Evolutionary conservation across 2,888 invertebrate genomes (phyloP).

Genomic region (Ormyrus labotus): DNA sequence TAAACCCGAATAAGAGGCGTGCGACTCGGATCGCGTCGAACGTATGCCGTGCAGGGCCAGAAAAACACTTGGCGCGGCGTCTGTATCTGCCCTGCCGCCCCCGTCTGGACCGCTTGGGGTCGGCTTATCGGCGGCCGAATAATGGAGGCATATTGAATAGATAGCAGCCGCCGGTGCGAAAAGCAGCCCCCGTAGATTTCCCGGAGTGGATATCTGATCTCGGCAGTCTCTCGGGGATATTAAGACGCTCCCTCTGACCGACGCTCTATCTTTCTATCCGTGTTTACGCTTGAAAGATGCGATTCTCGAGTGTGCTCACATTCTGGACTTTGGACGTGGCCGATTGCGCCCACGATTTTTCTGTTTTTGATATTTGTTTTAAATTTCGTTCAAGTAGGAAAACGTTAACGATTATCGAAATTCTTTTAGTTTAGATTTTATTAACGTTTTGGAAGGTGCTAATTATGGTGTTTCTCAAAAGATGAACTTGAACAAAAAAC

Average conservation of each 20-base stretch:
- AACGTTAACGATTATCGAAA: no score
- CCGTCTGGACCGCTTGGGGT: neutral
- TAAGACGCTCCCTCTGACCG: constrained; percentile 34
- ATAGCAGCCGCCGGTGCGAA: constrained; percentile 19
- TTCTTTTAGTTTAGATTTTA: no score
- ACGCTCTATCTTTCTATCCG: neutral
- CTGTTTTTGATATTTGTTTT: no score
- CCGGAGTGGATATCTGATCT: constrained; percentile 37
- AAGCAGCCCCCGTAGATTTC: constrained; percentile 29
- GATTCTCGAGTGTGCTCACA: no score
- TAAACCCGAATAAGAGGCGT: constrained; percentile 10
- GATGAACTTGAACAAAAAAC: no score
- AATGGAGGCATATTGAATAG: constrained; percentile 55
- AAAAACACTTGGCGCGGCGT: neutral
- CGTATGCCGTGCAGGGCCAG: neutral
- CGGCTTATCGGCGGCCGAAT: constrained; percentile 45
- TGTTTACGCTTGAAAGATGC: neutral
- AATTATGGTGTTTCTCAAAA: no score
- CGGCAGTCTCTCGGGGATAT: constrained; percentile 48
- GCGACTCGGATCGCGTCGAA: constrained; percentile 13
- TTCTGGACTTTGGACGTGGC: no score
- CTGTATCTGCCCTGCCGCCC: constrained; percentile 29
- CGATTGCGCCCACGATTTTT: no score
- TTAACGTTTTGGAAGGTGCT: no score
- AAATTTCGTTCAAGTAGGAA: no score